Conservation (phyloP, 2,113 vertebrate species). For the Fulmarus glacialis region DNA sequence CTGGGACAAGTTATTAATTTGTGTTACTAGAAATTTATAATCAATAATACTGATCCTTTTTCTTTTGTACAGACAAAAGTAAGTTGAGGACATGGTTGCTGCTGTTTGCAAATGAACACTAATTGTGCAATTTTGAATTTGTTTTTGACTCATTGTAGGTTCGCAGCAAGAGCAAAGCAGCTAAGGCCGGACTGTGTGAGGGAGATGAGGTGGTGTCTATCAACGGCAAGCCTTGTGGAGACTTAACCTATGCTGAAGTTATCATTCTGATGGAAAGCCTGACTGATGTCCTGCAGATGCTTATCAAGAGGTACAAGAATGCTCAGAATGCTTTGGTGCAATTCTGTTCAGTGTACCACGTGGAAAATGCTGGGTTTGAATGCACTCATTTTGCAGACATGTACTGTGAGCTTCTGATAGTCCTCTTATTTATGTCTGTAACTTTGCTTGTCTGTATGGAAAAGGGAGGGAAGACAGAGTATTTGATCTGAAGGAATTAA, state of each 20-base stretch:
- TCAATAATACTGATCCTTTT: neutral
- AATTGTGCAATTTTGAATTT: neutral
- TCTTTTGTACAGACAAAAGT: neutral
- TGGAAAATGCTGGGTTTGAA: neutral
- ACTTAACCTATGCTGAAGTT: conserved; percentile 85
- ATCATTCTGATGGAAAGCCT: conserved; percentile 83
- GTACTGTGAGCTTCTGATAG: neutral
- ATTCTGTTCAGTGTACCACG: neutral
- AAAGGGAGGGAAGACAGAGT: neutral
- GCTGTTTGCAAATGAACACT: neutral
- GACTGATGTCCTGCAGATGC: conserved; percentile 85
- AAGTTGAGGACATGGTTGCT: neutral
- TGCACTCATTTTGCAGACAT: neutral
- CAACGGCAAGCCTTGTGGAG: conserved; percentile 87
- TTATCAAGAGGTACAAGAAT: conserved; percentile 88
- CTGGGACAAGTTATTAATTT: neutral
- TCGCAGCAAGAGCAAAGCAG: conserved; percentile 82
- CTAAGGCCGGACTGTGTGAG: conserved; percentile 83
- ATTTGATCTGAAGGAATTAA: neutral
- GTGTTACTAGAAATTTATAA: neutral
- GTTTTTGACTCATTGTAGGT: conserved; percentile 63
- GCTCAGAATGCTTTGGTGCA: neutral
- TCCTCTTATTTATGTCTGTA: neutral
- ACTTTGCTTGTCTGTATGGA: neutral
- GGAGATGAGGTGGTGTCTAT: conserved; percentile 92